phyloP scores from a whole-genome alignment of 92 coral and sea anemone genomes.

The Epizoanthus illoricatus region DNA sequence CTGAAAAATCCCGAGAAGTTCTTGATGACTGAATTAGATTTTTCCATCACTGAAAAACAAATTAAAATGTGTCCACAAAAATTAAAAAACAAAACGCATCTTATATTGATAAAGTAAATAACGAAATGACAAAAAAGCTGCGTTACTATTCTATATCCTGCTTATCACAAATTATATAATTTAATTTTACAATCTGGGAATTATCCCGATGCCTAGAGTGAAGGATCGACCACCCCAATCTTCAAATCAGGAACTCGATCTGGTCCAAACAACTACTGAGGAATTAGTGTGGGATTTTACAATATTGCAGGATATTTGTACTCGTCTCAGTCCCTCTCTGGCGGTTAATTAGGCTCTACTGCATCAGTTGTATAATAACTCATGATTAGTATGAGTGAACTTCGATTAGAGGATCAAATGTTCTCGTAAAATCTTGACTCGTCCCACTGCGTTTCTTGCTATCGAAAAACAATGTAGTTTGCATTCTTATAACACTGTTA shows the following conservation, averaged over 20 bases:
- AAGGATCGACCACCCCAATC: slow-evolving; percentile 45
- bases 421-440: too few relatives aligned
- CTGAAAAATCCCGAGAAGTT: too few relatives aligned
- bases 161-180: neutral
- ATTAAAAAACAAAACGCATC: slow-evolving; percentile 6
- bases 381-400: too few relatives aligned
- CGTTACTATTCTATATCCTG: neutral
- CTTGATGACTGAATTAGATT: neutral
- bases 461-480: too few relatives aligned
- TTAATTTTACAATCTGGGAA: slow-evolving; percentile 25
- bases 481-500: too few relatives aligned
- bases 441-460: too few relatives aligned
- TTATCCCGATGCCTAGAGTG: slow-evolving; percentile 50
- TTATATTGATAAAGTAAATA: slow-evolving; percentile 9
- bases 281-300: too few relatives aligned
- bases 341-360: too few relatives aligned
- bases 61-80: neutral
- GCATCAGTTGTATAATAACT: too few relatives aligned
- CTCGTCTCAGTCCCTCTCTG: too few relatives aligned
- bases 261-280: slow-evolving; percentile 31
- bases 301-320: too few relatives aligned
- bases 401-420: too few relatives aligned
- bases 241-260: slow-evolving; percentile 37
- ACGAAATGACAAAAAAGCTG: slow-evolving; percentile 25
- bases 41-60: neutral